phyloP scores from a whole-genome alignment of 1,140 invertebrate genomes.

The Drosophila navojoa region DNA sequence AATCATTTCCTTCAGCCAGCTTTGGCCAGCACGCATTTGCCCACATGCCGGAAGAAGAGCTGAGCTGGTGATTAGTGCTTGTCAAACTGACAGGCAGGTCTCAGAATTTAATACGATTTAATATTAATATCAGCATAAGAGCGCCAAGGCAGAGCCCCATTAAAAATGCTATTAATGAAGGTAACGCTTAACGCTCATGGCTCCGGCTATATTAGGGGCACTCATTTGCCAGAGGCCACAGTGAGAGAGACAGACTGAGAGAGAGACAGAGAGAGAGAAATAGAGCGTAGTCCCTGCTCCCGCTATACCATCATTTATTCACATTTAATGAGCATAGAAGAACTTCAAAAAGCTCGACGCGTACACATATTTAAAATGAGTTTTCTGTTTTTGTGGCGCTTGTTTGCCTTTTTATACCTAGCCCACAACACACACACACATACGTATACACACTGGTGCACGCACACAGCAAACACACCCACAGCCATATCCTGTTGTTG shows the following conservation, averaged over 20 bases:
- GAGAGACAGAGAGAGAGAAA: too few species aligned
- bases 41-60: not conserved
- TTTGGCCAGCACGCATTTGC: too few species aligned
- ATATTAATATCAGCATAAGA: conserved; percentile 11
- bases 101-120: conserved; percentile 25
- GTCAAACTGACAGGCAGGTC: not conserved
- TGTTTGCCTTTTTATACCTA: conserved; percentile 58
- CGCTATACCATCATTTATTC: conserved; percentile 54
- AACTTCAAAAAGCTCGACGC: conserved; percentile 49
- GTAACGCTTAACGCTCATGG: conserved; percentile 1
- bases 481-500: conserved; percentile 33
- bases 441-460: not conserved
- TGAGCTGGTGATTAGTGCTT: not conserved
- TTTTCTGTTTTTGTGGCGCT: conserved; percentile 48
- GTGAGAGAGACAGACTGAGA: too few species aligned
- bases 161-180: conserved; percentile 24
- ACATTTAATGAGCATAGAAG: conserved; percentile 66
- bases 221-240: conserved; percentile 7
- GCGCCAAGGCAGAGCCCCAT: not conserved
- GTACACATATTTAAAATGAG: conserved; percentile 73
- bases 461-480: conserved; percentile 23
- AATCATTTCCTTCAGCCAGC: too few species aligned
- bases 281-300: not conserved
- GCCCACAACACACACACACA: conserved; percentile 32
- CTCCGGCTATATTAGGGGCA: conserved; percentile 5